phyloP scores from a whole-genome alignment of 2,113 vertebrate genomes.

The Sardina pilchardus region DNA sequence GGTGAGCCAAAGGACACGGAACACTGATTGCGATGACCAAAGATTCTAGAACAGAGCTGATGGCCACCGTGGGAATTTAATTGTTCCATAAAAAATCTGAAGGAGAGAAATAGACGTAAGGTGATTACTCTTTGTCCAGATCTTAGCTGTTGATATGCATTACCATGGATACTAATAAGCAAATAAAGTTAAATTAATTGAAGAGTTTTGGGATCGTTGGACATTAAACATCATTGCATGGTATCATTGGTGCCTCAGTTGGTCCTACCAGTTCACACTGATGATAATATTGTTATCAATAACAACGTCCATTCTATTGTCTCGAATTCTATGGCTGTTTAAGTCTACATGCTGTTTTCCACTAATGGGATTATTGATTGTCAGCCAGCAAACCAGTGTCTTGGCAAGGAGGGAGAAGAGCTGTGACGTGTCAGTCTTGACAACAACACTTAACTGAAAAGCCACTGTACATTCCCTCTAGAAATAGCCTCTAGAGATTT shows the following conservation, averaged over 20 bases:
- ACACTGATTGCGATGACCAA: not conserved
- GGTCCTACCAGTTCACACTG: not conserved
- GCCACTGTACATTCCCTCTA: not conserved
- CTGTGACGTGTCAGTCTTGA: not conserved
- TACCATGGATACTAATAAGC: not conserved
- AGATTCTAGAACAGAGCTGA: too few relatives aligned
- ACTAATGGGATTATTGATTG: conserved; percentile 15
- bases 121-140: not conserved
- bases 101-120: not conserved
- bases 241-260: not conserved
- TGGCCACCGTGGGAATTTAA: not conserved
- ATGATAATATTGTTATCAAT: not conserved
- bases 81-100: not conserved
- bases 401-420: not conserved
- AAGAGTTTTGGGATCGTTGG: not conserved
- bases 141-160: not conserved
- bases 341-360: not conserved
- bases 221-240: not conserved
- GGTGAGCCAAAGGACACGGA: conserved; percentile 27
- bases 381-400: conserved; percentile 6
- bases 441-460: not conserved
- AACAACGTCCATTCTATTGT: not conserved
- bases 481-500: not conserved
- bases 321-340: not conserved
- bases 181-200: not conserved